These are phyloP conservation scores for Peromyscus nudipes DNA, from an alignment of 2,797 vertebrate genomes.

Conservation along the genomic window DNA sequence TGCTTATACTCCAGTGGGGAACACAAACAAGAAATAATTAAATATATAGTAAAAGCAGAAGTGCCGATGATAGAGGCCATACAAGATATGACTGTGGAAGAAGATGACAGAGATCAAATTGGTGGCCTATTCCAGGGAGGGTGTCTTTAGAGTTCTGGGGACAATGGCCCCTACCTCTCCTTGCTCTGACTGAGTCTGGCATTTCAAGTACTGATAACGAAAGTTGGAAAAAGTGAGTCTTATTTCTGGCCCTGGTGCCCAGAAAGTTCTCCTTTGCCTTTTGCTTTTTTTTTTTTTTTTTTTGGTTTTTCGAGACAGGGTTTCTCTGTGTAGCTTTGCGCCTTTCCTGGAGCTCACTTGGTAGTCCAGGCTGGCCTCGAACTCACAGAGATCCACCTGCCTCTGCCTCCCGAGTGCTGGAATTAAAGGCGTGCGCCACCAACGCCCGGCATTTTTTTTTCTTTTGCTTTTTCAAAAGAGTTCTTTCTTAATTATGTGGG, in stretches of 20 bases:
- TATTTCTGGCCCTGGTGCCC: not conserved
- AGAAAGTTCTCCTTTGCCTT: not conserved
- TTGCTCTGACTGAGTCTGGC: not conserved
- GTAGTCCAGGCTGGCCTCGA: too few relatives aligned
- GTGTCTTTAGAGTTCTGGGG: not conserved
- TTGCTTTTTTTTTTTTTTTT: too few relatives aligned
- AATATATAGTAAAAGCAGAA: constrained; percentile 33
- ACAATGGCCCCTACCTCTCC: not conserved
- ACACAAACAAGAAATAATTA: constrained; percentile 8
- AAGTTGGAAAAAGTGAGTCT: not conserved
- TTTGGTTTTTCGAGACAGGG: too few relatives aligned
- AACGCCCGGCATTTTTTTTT: too few relatives aligned
- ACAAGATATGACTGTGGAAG: not conserved
- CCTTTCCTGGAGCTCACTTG: too few relatives aligned
- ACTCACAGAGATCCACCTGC: too few relatives aligned
- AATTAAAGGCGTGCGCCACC: too few relatives aligned
- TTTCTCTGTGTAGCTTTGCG: too few relatives aligned
- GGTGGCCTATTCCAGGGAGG: not conserved
- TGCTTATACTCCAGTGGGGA: not conserved
- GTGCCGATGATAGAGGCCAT: not conserved
- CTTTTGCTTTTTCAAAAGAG: not conserved
- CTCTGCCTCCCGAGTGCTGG: too few relatives aligned
- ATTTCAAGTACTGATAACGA: not conserved
- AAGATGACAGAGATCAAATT: not conserved
- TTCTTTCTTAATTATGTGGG: not conserved